Evolutionary conservation across 2,888 invertebrate genomes (phyloP).

Genomic region (Meteorus cinctellus): DNA sequence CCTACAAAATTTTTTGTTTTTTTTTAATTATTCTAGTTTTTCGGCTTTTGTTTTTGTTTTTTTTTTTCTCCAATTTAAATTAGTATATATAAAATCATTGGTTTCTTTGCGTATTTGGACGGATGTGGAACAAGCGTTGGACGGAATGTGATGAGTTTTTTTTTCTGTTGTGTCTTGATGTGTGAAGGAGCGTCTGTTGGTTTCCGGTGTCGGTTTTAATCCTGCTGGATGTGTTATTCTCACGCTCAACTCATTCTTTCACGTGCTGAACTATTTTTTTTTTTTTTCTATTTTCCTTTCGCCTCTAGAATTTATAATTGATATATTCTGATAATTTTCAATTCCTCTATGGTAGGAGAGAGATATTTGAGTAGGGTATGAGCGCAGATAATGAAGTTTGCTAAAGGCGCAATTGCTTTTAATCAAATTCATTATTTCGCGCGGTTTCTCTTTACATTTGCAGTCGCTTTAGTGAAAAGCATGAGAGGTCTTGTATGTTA

Average conservation of each 20-base stretch:
- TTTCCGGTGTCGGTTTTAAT: conserved; percentile 42
- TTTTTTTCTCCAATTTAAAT: no score
- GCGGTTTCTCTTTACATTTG: neutral
- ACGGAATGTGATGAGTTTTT: neutral
- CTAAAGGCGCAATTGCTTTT: neutral
- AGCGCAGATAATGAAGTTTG: neutral
- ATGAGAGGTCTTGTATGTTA: neutral
- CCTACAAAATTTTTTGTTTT: conserved; percentile 16
- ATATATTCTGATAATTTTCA: neutral
- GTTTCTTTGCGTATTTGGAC: neutral
- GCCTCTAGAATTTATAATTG: neutral
- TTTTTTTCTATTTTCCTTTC: neutral
- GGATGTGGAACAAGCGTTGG: neutral
- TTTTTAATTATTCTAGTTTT: conserved; percentile 31
- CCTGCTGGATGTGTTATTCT: conserved; percentile 44
- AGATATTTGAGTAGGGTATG: neutral
- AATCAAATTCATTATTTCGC: neutral
- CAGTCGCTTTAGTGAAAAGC: neutral
- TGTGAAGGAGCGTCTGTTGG: neutral
- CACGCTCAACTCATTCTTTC: conserved; percentile 41
- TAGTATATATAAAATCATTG: neutral
- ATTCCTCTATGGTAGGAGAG: neutral
- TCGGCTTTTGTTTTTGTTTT: conserved; percentile 6
- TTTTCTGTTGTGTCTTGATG: neutral
- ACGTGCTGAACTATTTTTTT: neutral